These are phyloP conservation scores for Phlogophora meticulosa DNA, from an alignment of 2,888 invertebrate genomes.

Conservation along the genomic window DNA sequence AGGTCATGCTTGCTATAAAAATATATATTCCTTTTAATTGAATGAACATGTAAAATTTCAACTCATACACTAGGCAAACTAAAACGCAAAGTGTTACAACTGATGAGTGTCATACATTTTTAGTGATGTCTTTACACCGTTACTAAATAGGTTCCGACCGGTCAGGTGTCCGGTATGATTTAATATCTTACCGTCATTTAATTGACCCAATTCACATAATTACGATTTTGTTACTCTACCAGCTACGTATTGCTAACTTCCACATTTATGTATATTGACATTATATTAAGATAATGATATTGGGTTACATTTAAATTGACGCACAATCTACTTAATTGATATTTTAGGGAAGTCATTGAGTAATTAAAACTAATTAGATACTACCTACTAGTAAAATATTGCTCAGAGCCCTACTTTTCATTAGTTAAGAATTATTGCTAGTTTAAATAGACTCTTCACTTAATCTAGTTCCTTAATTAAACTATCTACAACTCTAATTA, in stretches of 20 bases:
- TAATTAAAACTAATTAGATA: slow-evolving; percentile 39
- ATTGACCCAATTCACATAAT: slow-evolving; percentile 28
- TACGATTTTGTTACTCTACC: not conserved
- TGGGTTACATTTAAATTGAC: slow-evolving; percentile 40
- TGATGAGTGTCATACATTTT: not conserved
- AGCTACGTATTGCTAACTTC: slow-evolving; percentile 19
- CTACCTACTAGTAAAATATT: slow-evolving; percentile 44
- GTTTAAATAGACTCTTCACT: slow-evolving; percentile 51
- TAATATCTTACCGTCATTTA: not conserved
- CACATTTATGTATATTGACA: slow-evolving; percentile 24
- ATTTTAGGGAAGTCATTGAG: slow-evolving; percentile 57
- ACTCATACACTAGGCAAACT: no score
- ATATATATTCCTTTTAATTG: no score
- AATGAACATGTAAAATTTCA: no score
- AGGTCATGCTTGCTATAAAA: no score
- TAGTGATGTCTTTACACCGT: not conserved
- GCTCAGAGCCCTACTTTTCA: slow-evolving; percentile 50
- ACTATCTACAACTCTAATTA: slow-evolving; percentile 42
- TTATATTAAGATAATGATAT: slow-evolving; percentile 19
- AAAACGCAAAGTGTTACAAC: no score
- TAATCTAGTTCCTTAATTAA: slow-evolving; percentile 42
- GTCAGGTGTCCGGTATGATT: slow-evolving; percentile 42
- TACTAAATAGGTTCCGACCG: slow-evolving; percentile 14
- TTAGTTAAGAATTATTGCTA: slow-evolving; percentile 54
- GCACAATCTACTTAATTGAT: slow-evolving; percentile 49